A percentile compares a stretch with the other conserved stretches of the same genome.
Conservation (phyloP, 1,140 invertebrate genomes). For the Cyrtorhinus lividipennis region DNA sequence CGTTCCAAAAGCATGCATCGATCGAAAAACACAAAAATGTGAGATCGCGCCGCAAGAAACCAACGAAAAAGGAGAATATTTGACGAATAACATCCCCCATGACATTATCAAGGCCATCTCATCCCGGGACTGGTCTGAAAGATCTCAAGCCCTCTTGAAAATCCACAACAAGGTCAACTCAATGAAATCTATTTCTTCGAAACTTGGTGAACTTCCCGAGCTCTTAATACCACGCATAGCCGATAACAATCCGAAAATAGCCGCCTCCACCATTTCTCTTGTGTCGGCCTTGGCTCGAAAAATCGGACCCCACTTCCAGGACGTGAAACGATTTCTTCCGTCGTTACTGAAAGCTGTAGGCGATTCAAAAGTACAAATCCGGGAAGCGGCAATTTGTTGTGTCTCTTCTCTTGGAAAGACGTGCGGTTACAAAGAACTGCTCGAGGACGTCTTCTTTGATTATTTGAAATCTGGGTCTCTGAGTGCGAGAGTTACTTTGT, state of each 20-base stretch:
- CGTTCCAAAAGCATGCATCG: too few species aligned
- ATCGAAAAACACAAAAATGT: too few species aligned
- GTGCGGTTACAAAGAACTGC: slow-evolving; percentile 64
- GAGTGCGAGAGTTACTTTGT: slow-evolving; percentile 59
- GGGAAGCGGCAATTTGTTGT: slow-evolving; percentile 58
- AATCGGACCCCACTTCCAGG: slow-evolving; percentile 58
- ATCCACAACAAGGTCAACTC: neutral
- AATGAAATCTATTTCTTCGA: neutral
- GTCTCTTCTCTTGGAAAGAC: slow-evolving; percentile 71
- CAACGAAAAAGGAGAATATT: too few species aligned
- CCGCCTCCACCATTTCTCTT: slow-evolving; percentile 62
- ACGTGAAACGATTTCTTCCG: slow-evolving; percentile 67
- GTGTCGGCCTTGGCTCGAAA: slow-evolving; percentile 62
- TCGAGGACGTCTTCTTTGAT: too few species aligned
- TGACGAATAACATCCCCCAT: too few species aligned
- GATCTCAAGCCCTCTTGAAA: neutral
- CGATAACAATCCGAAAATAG: slow-evolving; percentile 85
- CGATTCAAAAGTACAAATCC: slow-evolving; percentile 62
- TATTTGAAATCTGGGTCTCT: slow-evolving; percentile 63
- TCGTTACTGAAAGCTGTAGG: slow-evolving; percentile 60
- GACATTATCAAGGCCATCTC: neutral
- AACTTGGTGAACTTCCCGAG: neutral
- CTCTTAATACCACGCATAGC: slow-evolving; percentile 37
- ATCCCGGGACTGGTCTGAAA: neutral
- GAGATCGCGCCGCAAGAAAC: too few species aligned